Conservation (phyloP, 2,888 invertebrate species). For the Deilephila porcellus region DNA sequence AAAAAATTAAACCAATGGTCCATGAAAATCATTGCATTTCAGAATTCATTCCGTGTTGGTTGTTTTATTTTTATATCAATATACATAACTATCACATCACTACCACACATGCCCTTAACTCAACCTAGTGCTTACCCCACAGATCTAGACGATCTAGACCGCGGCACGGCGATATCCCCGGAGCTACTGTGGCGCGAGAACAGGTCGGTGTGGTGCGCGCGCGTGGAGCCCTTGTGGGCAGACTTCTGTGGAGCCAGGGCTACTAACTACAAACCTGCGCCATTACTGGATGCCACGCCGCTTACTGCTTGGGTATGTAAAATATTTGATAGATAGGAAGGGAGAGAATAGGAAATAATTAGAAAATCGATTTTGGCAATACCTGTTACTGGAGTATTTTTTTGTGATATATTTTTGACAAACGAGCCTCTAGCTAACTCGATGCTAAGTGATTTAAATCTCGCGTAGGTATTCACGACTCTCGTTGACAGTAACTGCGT, state of each 20-base stretch:
- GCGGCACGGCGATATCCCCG: conserved; percentile 72
- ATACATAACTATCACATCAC: not conserved
- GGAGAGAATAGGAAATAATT: no score
- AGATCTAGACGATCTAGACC: conserved; percentile 84
- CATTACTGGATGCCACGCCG: conserved; percentile 94
- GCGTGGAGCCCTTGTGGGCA: conserved; percentile 96
- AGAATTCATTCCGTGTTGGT: no score
- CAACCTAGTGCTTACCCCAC: not conserved
- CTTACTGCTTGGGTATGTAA: conserved; percentile 91
- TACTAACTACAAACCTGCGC: conserved; percentile 89
- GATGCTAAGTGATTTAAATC: no score
- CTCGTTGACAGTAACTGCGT: no score
- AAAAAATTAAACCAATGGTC: not conserved
- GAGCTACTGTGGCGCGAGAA: conserved; percentile 92
- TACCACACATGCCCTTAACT: not conserved
- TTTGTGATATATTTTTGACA: no score
- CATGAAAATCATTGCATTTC: no score
- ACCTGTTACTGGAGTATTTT: not conserved
- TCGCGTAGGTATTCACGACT: no score
- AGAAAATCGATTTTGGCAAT: not conserved
- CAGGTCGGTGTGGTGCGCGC: conserved; percentile 95
- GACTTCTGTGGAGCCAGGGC: conserved; percentile 95
- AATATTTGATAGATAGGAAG: not conserved
- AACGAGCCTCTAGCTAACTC: no score
- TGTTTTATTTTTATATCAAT: not conserved